Percentiles rank a stretch among this genome's conserved stretches.
Evolutionary conservation across 2,888 invertebrate genomes (phyloP).

Genomic region (Tryphoninae sp.): DNA sequence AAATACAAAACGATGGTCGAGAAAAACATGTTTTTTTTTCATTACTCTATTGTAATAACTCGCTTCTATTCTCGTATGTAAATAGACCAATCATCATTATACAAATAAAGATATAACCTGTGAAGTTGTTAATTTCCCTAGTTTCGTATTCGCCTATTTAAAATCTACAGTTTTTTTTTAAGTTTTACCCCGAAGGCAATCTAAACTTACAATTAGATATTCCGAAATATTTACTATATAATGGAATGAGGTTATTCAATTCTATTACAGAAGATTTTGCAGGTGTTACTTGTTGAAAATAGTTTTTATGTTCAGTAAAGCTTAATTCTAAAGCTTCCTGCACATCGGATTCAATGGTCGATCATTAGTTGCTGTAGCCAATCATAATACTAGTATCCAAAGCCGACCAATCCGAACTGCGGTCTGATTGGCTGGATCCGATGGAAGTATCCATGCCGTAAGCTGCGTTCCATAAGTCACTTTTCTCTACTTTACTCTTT

Average conservation of each 20-base stretch:
- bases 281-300: too few species aligned
- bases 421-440: background rate
- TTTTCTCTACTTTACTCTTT: too few species aligned
- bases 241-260: too few species aligned
- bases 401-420: background rate
- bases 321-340: background rate
- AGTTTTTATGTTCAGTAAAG: background rate
- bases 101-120: slow-evolving; percentile 66
- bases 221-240: too few species aligned
- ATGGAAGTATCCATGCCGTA: too few species aligned
- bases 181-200: background rate
- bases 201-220: too few species aligned
- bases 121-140: slow-evolving; percentile 29
- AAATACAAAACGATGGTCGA: slow-evolving; percentile 23
- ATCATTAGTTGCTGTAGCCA: background rate
- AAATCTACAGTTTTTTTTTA: background rate
- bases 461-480: too few species aligned
- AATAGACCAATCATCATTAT: slow-evolving; percentile 69
- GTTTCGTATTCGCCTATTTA: background rate
- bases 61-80: slow-evolving; percentile 69
- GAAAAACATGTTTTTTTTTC: slow-evolving; percentile 17
- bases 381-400: background rate
- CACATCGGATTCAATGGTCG: background rate
- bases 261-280: too few species aligned
- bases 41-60: slow-evolving; percentile 35